phyloP scores from a whole-genome alignment of 2,888 invertebrate genomes.

The Cremastobaeus sp. region DNA sequence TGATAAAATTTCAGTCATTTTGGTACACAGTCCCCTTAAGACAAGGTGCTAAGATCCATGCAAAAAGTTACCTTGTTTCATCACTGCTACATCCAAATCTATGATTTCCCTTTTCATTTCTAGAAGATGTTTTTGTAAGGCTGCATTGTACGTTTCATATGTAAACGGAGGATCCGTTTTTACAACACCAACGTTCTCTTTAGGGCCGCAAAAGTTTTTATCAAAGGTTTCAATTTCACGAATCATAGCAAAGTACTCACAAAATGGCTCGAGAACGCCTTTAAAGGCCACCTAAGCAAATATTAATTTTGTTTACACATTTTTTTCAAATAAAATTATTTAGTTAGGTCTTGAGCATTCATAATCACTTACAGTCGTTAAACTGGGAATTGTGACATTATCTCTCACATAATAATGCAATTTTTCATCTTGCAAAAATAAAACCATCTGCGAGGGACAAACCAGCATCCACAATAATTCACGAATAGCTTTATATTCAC shows the following conservation, averaged over 20 bases:
- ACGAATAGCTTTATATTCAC: slow-evolving; percentile 73
- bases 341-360: no score
- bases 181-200: slow-evolving; percentile 16
- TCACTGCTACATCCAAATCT: slow-evolving; percentile 75
- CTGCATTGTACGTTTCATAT: slow-evolving; percentile 79
- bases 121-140: slow-evolving; percentile 75
- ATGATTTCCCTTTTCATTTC: slow-evolving; percentile 75
- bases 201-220: slow-evolving; percentile 68
- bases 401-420: slow-evolving; percentile 65
- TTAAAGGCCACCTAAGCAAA: slow-evolving; percentile 69
- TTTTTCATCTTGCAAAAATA: slow-evolving; percentile 67
- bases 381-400: slow-evolving; percentile 73
- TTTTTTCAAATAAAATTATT: background rate
- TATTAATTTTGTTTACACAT: background rate
- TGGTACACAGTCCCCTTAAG: no score
- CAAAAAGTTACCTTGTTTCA: slow-evolving; percentile 74
- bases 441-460: slow-evolving; percentile 67
- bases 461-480: slow-evolving; percentile 76
- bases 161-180: slow-evolving; percentile 76
- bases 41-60: no score
- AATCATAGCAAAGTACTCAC: slow-evolving; percentile 72
- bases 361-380: slow-evolving; percentile 71
- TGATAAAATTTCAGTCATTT: no score
- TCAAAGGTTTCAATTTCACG: slow-evolving; percentile 75
- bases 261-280: slow-evolving; percentile 69